A percentile compares a stretch with the other conserved stretches of the same genome.
Evolutionary conservation across 2,797 vertebrate species (phyloP).

Genomic region (Gymnothorax reevesii): DNA sequence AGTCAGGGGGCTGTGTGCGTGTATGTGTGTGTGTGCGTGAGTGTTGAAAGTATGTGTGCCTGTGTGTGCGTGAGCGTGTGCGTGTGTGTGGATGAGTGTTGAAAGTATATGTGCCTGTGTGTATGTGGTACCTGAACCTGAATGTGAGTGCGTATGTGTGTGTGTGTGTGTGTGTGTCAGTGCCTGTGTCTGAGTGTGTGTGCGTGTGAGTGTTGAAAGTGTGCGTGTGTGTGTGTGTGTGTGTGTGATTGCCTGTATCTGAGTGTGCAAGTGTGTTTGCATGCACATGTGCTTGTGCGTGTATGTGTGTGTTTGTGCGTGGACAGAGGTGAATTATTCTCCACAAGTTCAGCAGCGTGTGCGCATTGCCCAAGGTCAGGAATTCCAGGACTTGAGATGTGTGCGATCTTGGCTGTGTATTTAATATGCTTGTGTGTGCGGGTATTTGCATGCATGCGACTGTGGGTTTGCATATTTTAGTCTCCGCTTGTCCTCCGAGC

Average conservation of each 20-base stretch:
- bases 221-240: neutral
- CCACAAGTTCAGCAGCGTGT: neutral
- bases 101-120: neutral
- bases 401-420: neutral
- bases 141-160: neutral
- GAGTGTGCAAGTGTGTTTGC: neutral
- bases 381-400: neutral
- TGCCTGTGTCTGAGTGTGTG: neutral
- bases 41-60: neutral
- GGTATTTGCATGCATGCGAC: neutral
- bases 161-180: neutral
- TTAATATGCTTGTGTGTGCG: slow-evolving; percentile 19
- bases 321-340: neutral
- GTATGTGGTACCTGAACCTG: neutral
- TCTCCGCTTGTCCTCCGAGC: slow-evolving; percentile 12
- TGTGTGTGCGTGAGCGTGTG: neutral
- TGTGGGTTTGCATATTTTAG: slow-evolving; percentile 38
- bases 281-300: slow-evolving; percentile 30
- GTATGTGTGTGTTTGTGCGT: slow-evolving; percentile 13
- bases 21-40: neutral
- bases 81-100: neutral
- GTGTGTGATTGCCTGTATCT: neutral
- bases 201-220: neutral
- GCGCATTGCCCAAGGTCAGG: too few relatives aligned
- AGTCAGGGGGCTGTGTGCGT: neutral